phyloP scores from a whole-genome alignment of 1,140 invertebrate species.

The Drosophila ohnishii region DNA sequence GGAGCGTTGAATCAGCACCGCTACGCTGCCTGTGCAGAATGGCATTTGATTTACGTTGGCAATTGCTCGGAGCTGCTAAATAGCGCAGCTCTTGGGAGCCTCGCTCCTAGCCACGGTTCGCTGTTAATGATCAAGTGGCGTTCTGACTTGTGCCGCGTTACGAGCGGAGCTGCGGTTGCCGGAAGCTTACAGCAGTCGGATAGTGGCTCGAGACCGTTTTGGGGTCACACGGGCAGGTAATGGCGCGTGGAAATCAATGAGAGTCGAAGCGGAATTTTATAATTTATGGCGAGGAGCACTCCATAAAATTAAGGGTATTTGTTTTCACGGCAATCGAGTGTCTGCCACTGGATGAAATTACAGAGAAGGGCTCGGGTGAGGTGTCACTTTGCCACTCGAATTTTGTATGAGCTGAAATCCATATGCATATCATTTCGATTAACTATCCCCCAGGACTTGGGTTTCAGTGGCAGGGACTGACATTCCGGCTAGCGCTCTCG shows the following conservation, averaged over 20 bases:
- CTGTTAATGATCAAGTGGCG: slow-evolving; percentile 59
- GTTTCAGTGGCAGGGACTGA: slow-evolving; percentile 24
- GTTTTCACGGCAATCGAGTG: slow-evolving; percentile 12
- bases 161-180: background rate
- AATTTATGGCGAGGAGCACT: slow-evolving; percentile 26
- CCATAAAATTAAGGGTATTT: slow-evolving; percentile 3
- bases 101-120: slow-evolving; percentile 8
- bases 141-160: slow-evolving; percentile 4
- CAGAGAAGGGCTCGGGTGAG: background rate
- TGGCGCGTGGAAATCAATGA: slow-evolving; percentile 50
- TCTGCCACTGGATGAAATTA: slow-evolving; percentile 8
- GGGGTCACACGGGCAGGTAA: slow-evolving; percentile 28
- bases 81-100: slow-evolving; percentile 14
- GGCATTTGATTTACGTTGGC: slow-evolving; percentile 74
- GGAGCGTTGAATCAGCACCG: slow-evolving; percentile 2
- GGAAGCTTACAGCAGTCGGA: slow-evolving; percentile 31
- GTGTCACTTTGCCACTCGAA: slow-evolving; percentile 14
- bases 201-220: slow-evolving; percentile 7
- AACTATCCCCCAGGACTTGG: slow-evolving; percentile 7
- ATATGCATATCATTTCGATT: slow-evolving; percentile 16
- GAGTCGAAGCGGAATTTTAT: slow-evolving; percentile 29
- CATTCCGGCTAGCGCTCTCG: slow-evolving; percentile 18
- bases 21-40: slow-evolving; percentile 52
- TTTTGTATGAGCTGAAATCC: slow-evolving; percentile 8
- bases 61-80: slow-evolving; percentile 68